Base-by-base conservation (phyloP, 2,797 vertebrate genomes). In the Clamator glandarius region DNA sequence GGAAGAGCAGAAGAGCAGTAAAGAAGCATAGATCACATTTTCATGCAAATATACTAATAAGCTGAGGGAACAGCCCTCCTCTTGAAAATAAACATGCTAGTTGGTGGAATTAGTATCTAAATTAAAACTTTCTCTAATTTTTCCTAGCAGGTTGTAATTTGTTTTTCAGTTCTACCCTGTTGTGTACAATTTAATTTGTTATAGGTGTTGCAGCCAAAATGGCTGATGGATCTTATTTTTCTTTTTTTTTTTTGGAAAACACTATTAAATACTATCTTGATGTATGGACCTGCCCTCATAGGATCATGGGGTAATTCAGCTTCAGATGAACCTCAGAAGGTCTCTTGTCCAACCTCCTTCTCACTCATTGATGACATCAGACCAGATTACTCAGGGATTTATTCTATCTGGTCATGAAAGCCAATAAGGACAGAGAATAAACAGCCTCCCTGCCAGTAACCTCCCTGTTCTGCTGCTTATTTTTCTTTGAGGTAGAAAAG, bases 31-130 rank as follows among this genome's bases (percentile, higher is more conserved):
- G 54, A 91, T 86, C 79, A 74, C 54, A 84, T 92, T 96, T 95
- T 78, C 50, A 87, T 95, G 90, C 74, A 95, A 94, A 92, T 93
- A 57, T 20, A 26, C n/a, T 89, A 84, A 94, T 82, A 95, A 93
- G 13, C 58, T 82, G 42, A 88, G 55, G 57, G 15, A 95, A 73
- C 77, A 86, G 33, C 28, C 59, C 17, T 42, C 6, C n/a, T 76
- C 67, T 92, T 89, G 63, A 89, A 90, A 87, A 87, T 67, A 87
- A 92, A 79, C 33, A 64, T 5, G 7, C 15, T 70, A 44, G 39
- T 72, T 76, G 14, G 55, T 89, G 35, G 13, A 93, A 95, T 91
- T 91, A 92, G 28, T 74, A 84, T 93, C 70, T 90, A 92, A 94
- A 95, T 91, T 36, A 76, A 91, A 84, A 12, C 3, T 68, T 76